A percentile compares a stretch with the other conserved stretches of the same genome.
These are phyloP conservation scores for Hypothenemus hampei DNA, from an alignment of 1,140 invertebrate species.

Conservation along the genomic window DNA sequence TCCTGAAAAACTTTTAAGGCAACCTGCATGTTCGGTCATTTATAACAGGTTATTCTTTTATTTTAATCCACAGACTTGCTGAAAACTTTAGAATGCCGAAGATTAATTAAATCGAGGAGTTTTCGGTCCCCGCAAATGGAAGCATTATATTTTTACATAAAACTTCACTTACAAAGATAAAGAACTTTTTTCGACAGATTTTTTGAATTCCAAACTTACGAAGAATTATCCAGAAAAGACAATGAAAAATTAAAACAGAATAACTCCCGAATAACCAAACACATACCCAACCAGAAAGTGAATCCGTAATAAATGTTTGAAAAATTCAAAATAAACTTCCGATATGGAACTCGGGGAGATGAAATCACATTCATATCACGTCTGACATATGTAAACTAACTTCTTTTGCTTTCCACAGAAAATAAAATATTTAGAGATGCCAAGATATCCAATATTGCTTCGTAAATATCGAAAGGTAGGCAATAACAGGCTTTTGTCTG, in stretches of 20 bases:
- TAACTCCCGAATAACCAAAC: no score
- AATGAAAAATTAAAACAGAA: no score
- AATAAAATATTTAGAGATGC: conserved; percentile 39
- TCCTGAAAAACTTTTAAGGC: conserved; percentile 27
- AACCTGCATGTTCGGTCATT: conserved; percentile 35
- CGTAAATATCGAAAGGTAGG: conserved; percentile 38
- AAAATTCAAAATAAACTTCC: conserved; percentile 29
- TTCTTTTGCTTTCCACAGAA: conserved; percentile 31
- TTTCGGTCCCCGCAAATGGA: conserved; percentile 19
- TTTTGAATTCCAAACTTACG: no score
- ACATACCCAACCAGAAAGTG: conserved; percentile 5
- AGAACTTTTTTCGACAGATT: conserved; percentile 12
- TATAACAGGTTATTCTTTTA: conserved; percentile 34
- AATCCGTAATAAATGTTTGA: conserved; percentile 15
- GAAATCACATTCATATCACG: conserved; percentile 39
- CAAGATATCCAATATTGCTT: conserved; percentile 38
- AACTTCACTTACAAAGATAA: conserved; percentile 29
- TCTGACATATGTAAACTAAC: conserved; percentile 40
- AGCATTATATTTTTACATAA: conserved; percentile 29
- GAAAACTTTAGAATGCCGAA: conserved; percentile 33
- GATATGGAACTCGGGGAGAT: conserved; percentile 15
- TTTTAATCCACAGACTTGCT: conserved; percentile 20
- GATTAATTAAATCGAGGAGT: conserved; percentile 29
- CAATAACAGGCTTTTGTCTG: conserved; percentile 33
- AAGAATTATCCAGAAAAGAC: not conserved